Evolutionary conservation across 2,113 vertebrate genomes (phyloP).

Genomic region (Crotalus viridis): DNA sequence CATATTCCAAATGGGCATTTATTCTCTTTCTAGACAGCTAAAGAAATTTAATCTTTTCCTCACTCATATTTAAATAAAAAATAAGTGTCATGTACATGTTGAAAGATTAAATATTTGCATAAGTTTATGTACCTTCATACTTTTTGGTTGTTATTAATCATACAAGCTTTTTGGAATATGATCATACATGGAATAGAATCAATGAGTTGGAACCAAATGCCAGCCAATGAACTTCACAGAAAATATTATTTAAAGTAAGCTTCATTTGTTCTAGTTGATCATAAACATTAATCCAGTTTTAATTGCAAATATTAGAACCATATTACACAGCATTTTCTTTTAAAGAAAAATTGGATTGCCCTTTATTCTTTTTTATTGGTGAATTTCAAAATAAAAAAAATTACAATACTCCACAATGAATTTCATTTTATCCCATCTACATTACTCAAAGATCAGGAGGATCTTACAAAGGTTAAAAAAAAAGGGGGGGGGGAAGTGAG

Average conservation of each 20-base stretch:
- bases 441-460: background rate
- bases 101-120: background rate
- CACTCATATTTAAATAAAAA: background rate
- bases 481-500: background rate
- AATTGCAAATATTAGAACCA: background rate
- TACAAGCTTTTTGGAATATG: slow-evolving; percentile 1
- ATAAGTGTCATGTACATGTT: background rate
- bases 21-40: background rate
- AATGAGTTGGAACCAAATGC: background rate
- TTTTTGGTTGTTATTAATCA: background rate
- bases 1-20: background rate
- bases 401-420: background rate
- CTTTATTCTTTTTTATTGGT: background rate
- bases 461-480: background rate
- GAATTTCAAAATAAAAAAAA: background rate
- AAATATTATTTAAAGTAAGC: background rate
- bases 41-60: background rate
- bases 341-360: background rate
- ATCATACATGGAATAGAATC: background rate
- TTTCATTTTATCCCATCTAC: background rate
- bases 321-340: background rate
- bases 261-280: slow-evolving; percentile 3
- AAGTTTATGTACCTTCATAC: background rate
- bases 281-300: background rate
- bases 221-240: background rate